Base-by-base conservation (phyloP, 2,113 vertebrate genomes). In the Catagonus wagneri region DNA sequence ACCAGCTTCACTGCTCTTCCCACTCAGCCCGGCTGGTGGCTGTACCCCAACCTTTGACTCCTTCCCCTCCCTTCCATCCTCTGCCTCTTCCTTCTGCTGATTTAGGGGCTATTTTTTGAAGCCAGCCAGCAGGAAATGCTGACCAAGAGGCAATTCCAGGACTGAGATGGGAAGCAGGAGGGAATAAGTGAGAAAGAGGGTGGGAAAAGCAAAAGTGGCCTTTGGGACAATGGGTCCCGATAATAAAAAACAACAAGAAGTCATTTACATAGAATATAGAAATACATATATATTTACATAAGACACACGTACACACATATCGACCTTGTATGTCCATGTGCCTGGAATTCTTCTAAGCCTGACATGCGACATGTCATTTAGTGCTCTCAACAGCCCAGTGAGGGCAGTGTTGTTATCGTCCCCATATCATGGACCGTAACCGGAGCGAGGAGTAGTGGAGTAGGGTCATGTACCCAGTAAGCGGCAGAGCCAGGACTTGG, bases 331-430 rank as follows among this genome's bases (percentile, higher is more conserved):
- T 44, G 44, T 44, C 44, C 44, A 25, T 20, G 25, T 78, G 10
- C 54, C 32, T 66, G 50, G 34, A 1, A 10, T 16, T 61, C 36
- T 83, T 69, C 58, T 75, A 52, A n/a, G 54, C 23, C 61, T 58
- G 90, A 44, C 8, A 22, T 0, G 17, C 14, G 19, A 14, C 0
- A 2, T 74, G 29, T 75, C 60, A n/a, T 17, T 54, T 5, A 13
- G 11, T 29, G 58, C 58, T 50, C 22, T 65, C 36, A 27, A 0
- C 22, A 76, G 32, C 7, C 85, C 39, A 0, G 0, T 0, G 8
- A 60, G n/a, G 6, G 13, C 13, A 17, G 13, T 58, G 8, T 65
- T 25, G 16, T 22, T 39, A 17, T 56, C 2, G 7, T 29, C 23
- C 27, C 75, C 63, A 3, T 20, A 4, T 58, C 65, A 16, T 2